phyloP scores from a whole-genome alignment of 2,888 invertebrate species.

The Bombylius discolor region DNA sequence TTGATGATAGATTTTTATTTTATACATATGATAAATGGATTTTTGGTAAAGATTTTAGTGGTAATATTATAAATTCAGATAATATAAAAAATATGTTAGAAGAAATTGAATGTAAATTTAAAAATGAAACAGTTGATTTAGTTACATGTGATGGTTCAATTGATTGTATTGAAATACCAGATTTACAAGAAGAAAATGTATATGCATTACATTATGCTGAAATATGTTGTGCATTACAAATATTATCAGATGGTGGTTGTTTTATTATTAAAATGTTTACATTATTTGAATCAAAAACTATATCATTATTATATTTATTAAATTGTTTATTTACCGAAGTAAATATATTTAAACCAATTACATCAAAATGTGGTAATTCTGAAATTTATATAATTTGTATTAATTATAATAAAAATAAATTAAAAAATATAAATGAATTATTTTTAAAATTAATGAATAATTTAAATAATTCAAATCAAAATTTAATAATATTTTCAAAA shows the following conservation, averaged over 20 bases:
- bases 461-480: conserved; percentile 26
- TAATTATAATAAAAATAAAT: conserved; percentile 23
- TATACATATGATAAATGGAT: conserved; percentile 69
- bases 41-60: conserved; percentile 76
- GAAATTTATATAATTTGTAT: conserved; percentile 77
- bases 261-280: conserved; percentile 86
- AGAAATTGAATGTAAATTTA: conserved; percentile 8
- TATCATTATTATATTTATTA: conserved; percentile 66
- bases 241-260: conserved; percentile 57
- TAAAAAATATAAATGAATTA: background rate
- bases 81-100: conserved; percentile 52
- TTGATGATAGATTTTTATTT: conserved; percentile 74
- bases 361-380: conserved; percentile 91
- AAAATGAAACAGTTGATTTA: conserved; percentile 46
- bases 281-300: conserved; percentile 68
- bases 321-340: conserved; percentile 61
- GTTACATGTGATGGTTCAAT: conserved; percentile 93
- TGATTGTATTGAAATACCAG: conserved; percentile 73
- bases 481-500: conserved; percentile 44
- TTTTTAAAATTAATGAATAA: conserved; percentile 10
- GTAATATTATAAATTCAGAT: conserved; percentile 59
- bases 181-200: conserved; percentile 72
- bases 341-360: conserved; percentile 71
- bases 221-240: conserved; percentile 57
- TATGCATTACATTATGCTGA: conserved; percentile 74